Evolutionary conservation across 2,888 invertebrate species (phyloP), one percentile per base, ranked within the genome.

Genomic region (Dolichomitus sp.): DNA sequence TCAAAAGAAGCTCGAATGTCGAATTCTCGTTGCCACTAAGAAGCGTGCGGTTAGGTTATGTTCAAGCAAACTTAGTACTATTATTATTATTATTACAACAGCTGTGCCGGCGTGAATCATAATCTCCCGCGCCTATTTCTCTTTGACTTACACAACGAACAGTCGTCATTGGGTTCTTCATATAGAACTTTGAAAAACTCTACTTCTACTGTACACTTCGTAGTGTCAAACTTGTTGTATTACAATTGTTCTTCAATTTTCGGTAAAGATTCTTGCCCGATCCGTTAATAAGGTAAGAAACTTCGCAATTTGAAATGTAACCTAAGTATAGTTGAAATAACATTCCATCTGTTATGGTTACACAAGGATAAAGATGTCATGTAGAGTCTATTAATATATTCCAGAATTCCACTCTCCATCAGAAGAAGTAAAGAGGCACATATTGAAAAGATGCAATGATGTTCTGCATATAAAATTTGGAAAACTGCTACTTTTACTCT

Each of bases 321-420:
- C 57, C 57, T 59, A n/a, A 6, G 7, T 3, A 59, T 3, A 0
- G 14, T 54, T 4, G 12, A 54, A 54, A 27, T 0, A 12, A 14
- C 2, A 27, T 33, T n/a, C 57, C 57, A 59, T 59, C 57, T 59
- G 33, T 59, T n/a, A n/a, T 59, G n/a, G n/a, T 33, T 33, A 0
- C n/a, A 1, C 7, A 59, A 9, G 19, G 7, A 19, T 50, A 50
- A 19, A 19, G 11, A 19, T 50, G 50, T 50, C 48, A 57, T 57
- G 27, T n/a, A 2, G 19, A 33, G 0, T 33, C 2, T 59, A 30
- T 33, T 59, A n/a, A n/a, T n/a, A 33, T n/a, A 59, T 59, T 30
- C 6, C 57, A 59, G 57, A 59, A 33, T 59, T 33, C 33, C 0
- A 33, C n/a, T 4, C 33, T 33, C 57, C n/a, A 7, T 7, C 33